phyloP scores from a whole-genome alignment of 2,113 vertebrate species.

The Varanus komodoensis region DNA sequence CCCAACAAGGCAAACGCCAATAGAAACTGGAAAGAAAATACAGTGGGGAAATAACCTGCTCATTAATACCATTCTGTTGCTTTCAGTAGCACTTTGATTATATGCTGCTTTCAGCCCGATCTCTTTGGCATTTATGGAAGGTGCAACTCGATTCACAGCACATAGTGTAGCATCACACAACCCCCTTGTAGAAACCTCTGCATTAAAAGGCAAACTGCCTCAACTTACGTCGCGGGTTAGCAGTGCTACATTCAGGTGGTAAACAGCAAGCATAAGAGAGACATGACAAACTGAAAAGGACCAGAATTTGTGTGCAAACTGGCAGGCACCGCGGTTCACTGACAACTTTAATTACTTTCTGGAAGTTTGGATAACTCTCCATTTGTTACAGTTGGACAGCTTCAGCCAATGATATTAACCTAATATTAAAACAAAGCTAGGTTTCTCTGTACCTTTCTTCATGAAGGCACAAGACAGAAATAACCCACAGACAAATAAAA shows the following conservation, averaged over 20 bases:
- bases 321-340: slow-evolving; percentile 72
- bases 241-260: slow-evolving; percentile 70
- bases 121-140: slow-evolving; percentile 42
- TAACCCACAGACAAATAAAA: slow-evolving; percentile 35
- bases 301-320: slow-evolving; percentile 74
- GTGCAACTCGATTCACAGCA: slow-evolving; percentile 36
- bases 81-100: slow-evolving; percentile 32
- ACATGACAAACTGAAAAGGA: slow-evolving; percentile 73
- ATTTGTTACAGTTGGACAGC: slow-evolving; percentile 73
- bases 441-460: slow-evolving; percentile 23
- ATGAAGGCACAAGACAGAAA: slow-evolving; percentile 49
- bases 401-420: slow-evolving; percentile 70
- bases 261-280: slow-evolving; percentile 74
- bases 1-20: slow-evolving; percentile 55
- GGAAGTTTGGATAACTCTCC: slow-evolving; percentile 75
- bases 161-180: neutral
- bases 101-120: slow-evolving; percentile 39
- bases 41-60: neutral
- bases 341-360: slow-evolving; percentile 76
- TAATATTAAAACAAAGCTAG: slow-evolving; percentile 64
- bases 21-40: slow-evolving; percentile 54
- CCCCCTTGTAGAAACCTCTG: slow-evolving; percentile 16
- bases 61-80: slow-evolving; percentile 22
- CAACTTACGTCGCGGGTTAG: slow-evolving; percentile 57
- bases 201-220: slow-evolving; percentile 34